Conservation (phyloP, 2,888 invertebrate genomes). For the Pristionchus exspectatus region DNA sequence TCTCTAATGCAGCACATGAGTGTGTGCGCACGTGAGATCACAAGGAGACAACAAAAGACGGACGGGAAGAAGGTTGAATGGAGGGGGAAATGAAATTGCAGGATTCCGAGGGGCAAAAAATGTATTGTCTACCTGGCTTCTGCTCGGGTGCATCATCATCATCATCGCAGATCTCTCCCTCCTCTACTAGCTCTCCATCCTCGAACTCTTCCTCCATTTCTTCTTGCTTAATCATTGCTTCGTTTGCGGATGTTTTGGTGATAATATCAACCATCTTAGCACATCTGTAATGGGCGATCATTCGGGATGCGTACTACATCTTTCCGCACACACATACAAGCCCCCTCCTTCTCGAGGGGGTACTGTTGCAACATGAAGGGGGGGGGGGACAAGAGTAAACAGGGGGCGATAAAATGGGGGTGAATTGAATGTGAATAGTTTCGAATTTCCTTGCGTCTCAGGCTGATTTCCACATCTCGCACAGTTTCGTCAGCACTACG, state of each 20-base stretch:
- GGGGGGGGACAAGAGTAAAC: conserved; percentile 7
- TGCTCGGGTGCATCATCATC: conserved; percentile 39
- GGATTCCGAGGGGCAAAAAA: conserved; percentile 12
- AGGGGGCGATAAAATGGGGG: background rate
- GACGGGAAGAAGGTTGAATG: background rate
- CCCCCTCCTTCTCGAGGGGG: background rate
- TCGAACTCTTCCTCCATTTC: conserved; percentile 52
- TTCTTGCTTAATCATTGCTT: conserved; percentile 25
- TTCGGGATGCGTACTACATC: background rate
- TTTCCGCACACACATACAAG: conserved; percentile 22
- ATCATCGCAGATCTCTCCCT: conserved; percentile 56
- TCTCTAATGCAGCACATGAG: background rate
- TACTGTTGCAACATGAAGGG: conserved; percentile 11
- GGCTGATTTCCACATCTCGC: conserved; percentile 27
- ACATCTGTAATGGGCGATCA: conserved; percentile 46
- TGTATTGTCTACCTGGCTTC: conserved; percentile 39
- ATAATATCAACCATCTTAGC: conserved; percentile 54
- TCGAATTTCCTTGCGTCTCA: background rate
- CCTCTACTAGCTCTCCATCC: conserved; percentile 55
- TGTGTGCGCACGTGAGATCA: conserved; percentile 41
- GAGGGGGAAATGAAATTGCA: background rate
- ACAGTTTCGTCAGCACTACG: conserved; percentile 17
- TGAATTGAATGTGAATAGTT: background rate
- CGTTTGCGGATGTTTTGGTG: conserved; percentile 26
- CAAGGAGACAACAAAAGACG: conserved; percentile 33